Evolutionary conservation across 2,888 invertebrate genomes (phyloP).

Genomic region (Lasioglossum leucozonium): DNA sequence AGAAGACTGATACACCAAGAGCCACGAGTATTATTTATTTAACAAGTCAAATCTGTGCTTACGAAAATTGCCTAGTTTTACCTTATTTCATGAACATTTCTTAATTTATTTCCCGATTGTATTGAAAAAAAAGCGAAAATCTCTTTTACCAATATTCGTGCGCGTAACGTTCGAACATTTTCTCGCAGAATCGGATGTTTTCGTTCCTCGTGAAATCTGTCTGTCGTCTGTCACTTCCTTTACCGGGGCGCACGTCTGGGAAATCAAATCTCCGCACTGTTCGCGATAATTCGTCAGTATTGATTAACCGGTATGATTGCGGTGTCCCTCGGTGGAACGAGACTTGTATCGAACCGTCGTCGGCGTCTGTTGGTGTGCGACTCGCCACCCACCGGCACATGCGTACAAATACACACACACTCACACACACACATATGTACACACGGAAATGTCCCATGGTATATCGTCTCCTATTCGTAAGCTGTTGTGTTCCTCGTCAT

Average conservation of each 20-base stretch:
- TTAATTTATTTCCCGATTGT: not conserved
- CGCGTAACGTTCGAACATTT: slow-evolving; percentile 12
- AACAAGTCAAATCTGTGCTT: too few species aligned
- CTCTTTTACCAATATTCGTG: not conserved
- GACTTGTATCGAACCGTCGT: slow-evolving; percentile 26
- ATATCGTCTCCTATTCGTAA: slow-evolving; percentile 30
- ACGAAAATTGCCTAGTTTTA: too few species aligned
- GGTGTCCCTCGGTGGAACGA: slow-evolving; percentile 33
- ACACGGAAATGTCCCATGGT: slow-evolving; percentile 21
- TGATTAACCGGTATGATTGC: slow-evolving; percentile 68
- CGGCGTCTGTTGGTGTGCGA: slow-evolving; percentile 5
- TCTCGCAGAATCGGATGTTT: not conserved
- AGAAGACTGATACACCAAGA: too few species aligned
- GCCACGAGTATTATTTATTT: not conserved
- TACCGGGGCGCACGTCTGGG: slow-evolving; percentile 33
- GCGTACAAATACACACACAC: too few species aligned
- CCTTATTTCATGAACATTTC: not conserved
- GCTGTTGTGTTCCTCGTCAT: slow-evolving; percentile 18
- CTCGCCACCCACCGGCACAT: slow-evolving; percentile 13
- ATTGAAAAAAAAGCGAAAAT: not conserved
- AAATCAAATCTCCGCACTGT: slow-evolving; percentile 53
- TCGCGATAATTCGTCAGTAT: slow-evolving; percentile 66
- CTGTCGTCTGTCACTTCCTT: slow-evolving; percentile 27
- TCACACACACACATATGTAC: not conserved
- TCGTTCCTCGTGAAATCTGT: slow-evolving; percentile 13